phyloP scores from a whole-genome alignment of 2,888 invertebrate species.

The Belgica antarctica region DNA sequence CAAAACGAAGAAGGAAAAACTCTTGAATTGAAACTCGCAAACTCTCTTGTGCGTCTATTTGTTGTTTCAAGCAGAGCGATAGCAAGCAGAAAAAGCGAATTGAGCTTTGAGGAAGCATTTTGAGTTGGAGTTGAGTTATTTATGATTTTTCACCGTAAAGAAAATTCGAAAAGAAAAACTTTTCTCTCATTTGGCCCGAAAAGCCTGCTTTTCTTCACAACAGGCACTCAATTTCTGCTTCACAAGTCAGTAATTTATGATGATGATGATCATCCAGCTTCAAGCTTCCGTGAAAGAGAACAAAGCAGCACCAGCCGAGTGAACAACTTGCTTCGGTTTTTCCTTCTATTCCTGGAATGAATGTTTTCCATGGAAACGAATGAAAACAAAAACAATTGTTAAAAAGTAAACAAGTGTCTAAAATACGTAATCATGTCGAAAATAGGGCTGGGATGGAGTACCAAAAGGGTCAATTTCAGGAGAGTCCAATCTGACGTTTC shows the following conservation, averaged over 20 bases:
- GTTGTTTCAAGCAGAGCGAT: background rate
- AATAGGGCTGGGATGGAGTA: background rate
- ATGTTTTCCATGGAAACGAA: too few relatives aligned
- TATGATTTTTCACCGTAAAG: constrained; percentile 14
- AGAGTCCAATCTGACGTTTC: constrained; percentile 27
- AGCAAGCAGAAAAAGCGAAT: background rate
- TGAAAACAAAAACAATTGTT: too few relatives aligned
- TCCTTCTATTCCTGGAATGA: background rate
- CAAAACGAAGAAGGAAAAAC: background rate
- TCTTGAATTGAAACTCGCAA: too few relatives aligned
- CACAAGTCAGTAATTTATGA: constrained; percentile 21
- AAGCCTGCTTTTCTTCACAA: background rate
- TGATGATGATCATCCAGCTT: constrained; percentile 29
- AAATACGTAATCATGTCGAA: background rate
- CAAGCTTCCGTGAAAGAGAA: background rate
- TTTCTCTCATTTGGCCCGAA: background rate
- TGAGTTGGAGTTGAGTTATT: constrained; percentile 23
- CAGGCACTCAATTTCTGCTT: background rate
- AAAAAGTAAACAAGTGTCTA: background rate
- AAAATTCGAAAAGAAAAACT: constrained; percentile 16
- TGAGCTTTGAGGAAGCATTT: constrained; percentile 11
- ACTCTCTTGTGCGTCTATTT: background rate
- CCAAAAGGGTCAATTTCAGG: constrained; percentile 33
- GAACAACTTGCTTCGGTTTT: too few relatives aligned
- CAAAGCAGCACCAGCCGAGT: too few relatives aligned